Percentiles rank a stretch among this genome's conserved stretches.
phyloP scores from a whole-genome alignment of 2,888 invertebrate genomes.

The Ditula angustiorana region DNA sequence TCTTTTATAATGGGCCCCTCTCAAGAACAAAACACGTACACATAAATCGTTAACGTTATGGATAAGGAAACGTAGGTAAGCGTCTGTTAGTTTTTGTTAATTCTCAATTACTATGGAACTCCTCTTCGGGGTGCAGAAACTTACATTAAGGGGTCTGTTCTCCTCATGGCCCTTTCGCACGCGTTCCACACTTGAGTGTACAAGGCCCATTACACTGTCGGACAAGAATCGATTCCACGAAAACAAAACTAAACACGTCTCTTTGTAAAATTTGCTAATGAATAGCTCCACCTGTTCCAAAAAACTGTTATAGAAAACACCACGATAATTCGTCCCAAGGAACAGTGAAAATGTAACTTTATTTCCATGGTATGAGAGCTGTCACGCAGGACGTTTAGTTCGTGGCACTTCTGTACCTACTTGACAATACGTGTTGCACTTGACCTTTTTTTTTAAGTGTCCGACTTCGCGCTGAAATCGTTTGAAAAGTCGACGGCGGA shows the following conservation, averaged over 20 bases:
- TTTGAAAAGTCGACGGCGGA: conserved; percentile 10
- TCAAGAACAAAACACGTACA: no score
- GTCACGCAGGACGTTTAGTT: neutral
- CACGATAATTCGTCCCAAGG: neutral
- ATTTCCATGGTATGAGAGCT: neutral
- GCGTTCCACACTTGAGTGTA: neutral
- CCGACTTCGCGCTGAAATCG: conserved; percentile 8
- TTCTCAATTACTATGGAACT: no score
- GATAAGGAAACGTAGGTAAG: no score
- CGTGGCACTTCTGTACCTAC: neutral
- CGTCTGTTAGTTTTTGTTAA: no score
- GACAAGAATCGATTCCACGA: neutral
- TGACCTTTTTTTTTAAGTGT: conserved; percentile 8
- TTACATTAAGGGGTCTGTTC: no score
- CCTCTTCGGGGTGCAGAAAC: no score
- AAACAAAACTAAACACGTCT: neutral
- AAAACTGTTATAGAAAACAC: neutral
- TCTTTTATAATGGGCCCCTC: no score
- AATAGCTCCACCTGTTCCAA: conserved; percentile 1
- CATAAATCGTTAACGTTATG: no score
- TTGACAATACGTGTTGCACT: conserved; percentile 7
- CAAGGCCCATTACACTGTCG: neutral
- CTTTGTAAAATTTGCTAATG: conserved; percentile 1
- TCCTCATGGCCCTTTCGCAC: no score
- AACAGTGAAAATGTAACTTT: neutral